Percentiles rank a stretch among this genome's conserved stretches.
Evolutionary conservation across 2,888 invertebrate species (phyloP).

Genomic region (Tridacna crocea): DNA sequence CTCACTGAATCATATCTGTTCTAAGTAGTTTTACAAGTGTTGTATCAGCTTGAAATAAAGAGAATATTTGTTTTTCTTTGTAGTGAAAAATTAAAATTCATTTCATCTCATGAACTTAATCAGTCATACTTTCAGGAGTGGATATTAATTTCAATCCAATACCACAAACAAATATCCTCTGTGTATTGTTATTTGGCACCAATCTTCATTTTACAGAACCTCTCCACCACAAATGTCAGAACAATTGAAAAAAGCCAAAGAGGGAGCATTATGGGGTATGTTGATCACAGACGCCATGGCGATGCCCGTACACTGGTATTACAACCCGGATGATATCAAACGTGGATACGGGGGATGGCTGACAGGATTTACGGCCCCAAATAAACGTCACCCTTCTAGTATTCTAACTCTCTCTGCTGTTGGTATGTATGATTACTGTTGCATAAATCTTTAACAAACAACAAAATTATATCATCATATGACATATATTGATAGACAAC

Average conservation of each 20-base stretch:
- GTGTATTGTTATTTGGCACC: too few species aligned
- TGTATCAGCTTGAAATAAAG: too few species aligned
- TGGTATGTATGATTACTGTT: constrained; percentile 65
- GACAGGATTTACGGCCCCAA: constrained; percentile 75
- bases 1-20: too few species aligned
- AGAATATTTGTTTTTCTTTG: too few species aligned
- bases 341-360: constrained; percentile 75
- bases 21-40: too few species aligned
- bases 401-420: constrained; percentile 76
- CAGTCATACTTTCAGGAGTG: too few species aligned
- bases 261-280: constrained; percentile 78
- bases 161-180: too few species aligned
- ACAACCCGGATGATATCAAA: constrained; percentile 76
- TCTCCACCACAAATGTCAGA: constrained; percentile 56
- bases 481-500: too few species aligned
- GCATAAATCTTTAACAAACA: background rate
- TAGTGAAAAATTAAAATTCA: too few species aligned
- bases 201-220: background rate
- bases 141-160: too few species aligned
- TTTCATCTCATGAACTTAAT: too few species aligned
- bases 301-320: constrained; percentile 82
- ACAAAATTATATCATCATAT: too few species aligned
- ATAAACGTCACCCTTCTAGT: constrained; percentile 76
- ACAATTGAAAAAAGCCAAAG: constrained; percentile 65
- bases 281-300: constrained; percentile 77